Evolutionary conservation across 2,113 vertebrate genomes (phyloP), one percentile per base, ranked within the genome.

Genomic region (Protobothrops mucrosquamatus): DNA sequence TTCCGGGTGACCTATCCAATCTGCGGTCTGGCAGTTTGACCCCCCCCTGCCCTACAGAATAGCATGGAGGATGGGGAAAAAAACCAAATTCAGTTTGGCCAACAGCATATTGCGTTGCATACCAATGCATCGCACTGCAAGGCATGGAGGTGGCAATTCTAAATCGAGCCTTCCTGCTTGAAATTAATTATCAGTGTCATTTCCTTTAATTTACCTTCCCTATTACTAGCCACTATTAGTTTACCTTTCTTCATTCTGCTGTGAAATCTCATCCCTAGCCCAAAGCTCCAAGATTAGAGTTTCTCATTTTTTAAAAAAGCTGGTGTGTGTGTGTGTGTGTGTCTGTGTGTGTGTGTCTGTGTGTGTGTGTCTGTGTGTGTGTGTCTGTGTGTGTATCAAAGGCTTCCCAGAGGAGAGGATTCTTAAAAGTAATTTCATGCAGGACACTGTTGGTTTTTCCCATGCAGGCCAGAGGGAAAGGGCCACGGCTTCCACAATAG

Each of bases 371-470:
- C 92, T 94, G 15, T 0, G 0, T 87, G 0, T 86, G 24, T 89
- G 93, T 94, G 18, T 0, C n/a, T 39, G 39, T 39, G 0, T 87
- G 0, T 87, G 29, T 87, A 93, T 12, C 88, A n/a, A 90, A 95
- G 91, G 52, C 89, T 89, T 95, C 93, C 74, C 94, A 94, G 94
- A 97, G 95, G 57, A 95, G 81, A 94, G 93, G 91, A 92, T 12
- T 91, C 56, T 64, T 22, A 48, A 92, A 89, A 93, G 87, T 89
- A 94, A 95, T 91, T 91, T 92, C 89, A 96, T 94, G 89, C 92
- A 64, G 92, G 93, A 86, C 89, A 93, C 46, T 91, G 92, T 95
- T 96, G 95, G 92, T 93, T 96, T 69, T 95, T 94, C 90, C 87
- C 90, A 95, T 92, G 95, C 87, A 89, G 93, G 91, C 0, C 1